Evolutionary conservation across 2,888 invertebrate genomes (phyloP).

Genomic region (Slavum lentiscoides): DNA sequence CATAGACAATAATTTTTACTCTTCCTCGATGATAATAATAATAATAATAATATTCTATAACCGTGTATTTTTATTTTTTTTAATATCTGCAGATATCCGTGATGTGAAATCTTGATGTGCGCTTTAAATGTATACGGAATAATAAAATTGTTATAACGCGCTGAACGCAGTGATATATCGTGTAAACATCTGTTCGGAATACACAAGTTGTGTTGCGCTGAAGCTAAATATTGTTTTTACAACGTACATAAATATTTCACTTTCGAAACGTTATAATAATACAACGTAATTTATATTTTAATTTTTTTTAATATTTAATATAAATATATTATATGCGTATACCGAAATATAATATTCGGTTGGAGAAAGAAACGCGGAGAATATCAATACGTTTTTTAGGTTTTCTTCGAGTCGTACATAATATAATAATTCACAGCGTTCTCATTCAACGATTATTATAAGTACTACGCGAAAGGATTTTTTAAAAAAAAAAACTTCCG

Average conservation of each 20-base stretch:
- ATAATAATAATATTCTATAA: slow-evolving; percentile 14
- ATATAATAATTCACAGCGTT: no score
- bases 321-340: no score
- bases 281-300: no score
- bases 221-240: slow-evolving; percentile 6
- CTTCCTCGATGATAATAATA: neutral
- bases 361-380: no score
- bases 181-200: slow-evolving; percentile 9
- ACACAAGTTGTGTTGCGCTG: neutral
- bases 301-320: no score
- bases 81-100: slow-evolving; percentile 17
- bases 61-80: slow-evolving; percentile 1
- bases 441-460: no score
- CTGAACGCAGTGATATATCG: slow-evolving; percentile 3
- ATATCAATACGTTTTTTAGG: no score
- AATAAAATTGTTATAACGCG: slow-evolving; percentile 16
- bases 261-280: neutral
- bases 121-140: slow-evolving; percentile 2
- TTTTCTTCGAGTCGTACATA: no score
- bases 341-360: no score
- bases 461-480: no score
- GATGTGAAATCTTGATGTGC: slow-evolving; percentile 21
- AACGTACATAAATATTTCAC: neutral
- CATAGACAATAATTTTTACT: slow-evolving; percentile 11
- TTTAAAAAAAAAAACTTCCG: no score